Evolutionary conservation across 2,888 invertebrate genomes (phyloP).

Genomic region (Cantharis rufa): DNA sequence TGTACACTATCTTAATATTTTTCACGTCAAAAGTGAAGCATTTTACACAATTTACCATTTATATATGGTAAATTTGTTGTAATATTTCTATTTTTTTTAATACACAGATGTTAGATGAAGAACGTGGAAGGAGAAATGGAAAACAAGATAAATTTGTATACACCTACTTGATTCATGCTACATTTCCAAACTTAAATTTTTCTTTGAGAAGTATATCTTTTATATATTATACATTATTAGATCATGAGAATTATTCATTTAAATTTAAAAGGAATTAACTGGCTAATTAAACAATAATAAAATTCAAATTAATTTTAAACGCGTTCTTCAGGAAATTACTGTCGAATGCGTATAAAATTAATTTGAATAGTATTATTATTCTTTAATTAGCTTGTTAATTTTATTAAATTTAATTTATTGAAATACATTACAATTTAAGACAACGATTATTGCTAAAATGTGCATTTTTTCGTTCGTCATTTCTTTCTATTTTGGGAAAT

Average conservation of each 20-base stretch:
- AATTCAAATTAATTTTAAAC: not conserved
- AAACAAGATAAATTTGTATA: not conserved
- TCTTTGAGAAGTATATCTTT: not conserved
- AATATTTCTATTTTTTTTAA: not conserved
- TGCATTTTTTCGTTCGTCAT: too few species aligned
- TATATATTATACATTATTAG: not conserved
- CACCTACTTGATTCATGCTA: not conserved
- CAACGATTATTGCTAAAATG: too few species aligned
- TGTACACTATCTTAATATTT: not conserved
- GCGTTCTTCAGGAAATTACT: not conserved
- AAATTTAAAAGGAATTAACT: not conserved
- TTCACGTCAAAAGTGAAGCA: not conserved
- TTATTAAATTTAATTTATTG: not conserved
- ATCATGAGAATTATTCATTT: not conserved
- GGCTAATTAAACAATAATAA: not conserved
- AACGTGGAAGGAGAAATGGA: not conserved
- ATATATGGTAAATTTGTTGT: not conserved
- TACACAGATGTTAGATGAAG: not conserved
- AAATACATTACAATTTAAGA: too few species aligned
- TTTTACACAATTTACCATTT: not conserved
- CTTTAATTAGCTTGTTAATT: not conserved
- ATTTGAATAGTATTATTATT: not conserved
- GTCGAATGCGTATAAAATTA: not conserved
- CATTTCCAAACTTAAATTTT: not conserved
- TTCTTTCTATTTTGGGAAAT: too few species aligned